These are phyloP conservation scores for Macrobrachium rosenbergii DNA, from an alignment of 1,140 invertebrate genomes.

Conservation along the genomic window DNA sequence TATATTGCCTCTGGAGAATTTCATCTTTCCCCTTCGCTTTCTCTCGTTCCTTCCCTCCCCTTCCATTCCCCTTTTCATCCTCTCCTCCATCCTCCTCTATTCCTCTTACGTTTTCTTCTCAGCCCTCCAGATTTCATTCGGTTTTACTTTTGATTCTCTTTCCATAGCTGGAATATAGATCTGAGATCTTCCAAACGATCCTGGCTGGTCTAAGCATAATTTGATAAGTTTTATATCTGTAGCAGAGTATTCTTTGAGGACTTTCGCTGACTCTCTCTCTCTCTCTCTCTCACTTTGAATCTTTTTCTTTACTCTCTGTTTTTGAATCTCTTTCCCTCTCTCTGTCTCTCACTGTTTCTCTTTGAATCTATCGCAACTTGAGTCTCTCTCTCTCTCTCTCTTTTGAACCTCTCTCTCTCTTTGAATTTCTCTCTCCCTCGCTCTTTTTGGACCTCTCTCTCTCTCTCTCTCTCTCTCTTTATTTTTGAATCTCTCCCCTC, in stretches of 20 bases:
- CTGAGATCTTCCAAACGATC: too few relatives aligned
- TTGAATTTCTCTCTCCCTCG: not conserved
- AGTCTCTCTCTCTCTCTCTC: not conserved
- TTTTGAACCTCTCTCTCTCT: not conserved
- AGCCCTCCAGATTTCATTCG: not conserved
- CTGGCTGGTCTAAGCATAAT: too few relatives aligned
- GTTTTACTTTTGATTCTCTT: not conserved
- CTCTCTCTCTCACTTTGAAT: not conserved
- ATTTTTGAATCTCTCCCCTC: not conserved
- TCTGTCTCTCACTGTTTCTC: not conserved
- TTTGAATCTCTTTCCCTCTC: slow-evolving; percentile 1
- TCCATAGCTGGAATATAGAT: too few relatives aligned
- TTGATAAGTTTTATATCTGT: not conserved
- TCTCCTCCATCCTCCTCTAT: not conserved
- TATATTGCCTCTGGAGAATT: not conserved
- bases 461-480: not conserved
- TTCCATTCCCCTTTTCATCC: not conserved
- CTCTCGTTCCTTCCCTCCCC: not conserved
- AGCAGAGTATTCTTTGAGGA: not conserved
- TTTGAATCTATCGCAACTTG: too few relatives aligned
- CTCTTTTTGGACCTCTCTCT: not conserved
- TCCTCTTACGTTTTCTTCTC: not conserved
- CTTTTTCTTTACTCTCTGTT: slow-evolving; percentile 12
- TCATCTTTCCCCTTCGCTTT: not conserved
- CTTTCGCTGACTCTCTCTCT: not conserved